Base-by-base conservation (phyloP, 2,113 vertebrate species). In the Ailurus styani region DNA sequence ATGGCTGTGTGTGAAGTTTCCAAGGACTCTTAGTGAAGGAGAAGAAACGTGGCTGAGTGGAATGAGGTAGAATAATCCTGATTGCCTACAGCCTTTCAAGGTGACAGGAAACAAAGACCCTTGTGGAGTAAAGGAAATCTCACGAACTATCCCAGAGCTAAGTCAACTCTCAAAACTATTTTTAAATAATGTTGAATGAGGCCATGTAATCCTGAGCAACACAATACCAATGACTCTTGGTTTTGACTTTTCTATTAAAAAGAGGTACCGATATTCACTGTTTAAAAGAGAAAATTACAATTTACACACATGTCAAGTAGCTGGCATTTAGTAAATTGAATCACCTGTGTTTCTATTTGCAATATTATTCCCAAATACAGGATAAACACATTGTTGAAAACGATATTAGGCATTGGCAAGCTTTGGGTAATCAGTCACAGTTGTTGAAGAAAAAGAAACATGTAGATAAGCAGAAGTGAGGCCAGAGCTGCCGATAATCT, bases 211-310 rank as follows among this genome's bases (percentile, higher is more conserved):
- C 42, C 70, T 93, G 6, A 18, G 1, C 9, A 84, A 73, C 0
- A 20, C n/a, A 68, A 93, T 47, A 3, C 37, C 27, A 42, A 79
- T 27, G 25, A 47, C 1, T 73, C n/a, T 88, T 75, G 12, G 11
- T 42, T 52, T 88, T 82, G 7, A 13, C 7, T 79, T 78, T 79
- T 84, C 17, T 70, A 50, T 95, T 1, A 34, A n/a, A 93, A 89
- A 66, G 6, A 6, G 4, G 13, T 78, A 47, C 11, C 81, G 57
- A 82, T 45, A 66, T 12, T 77, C 6, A 64, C 57, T 66, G 12
- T n/a, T 92, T 73, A 34, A 9, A 88, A 86, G 70, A 87, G n/a
- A 6, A 85, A 82, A 79, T 94, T 82, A 47, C 13, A 78, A 34
- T 47, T 62, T 2, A 21, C 4, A 87, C 0, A 15, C 1, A 4